Conservation (phyloP, 2,113 vertebrate species). For the Fregetta grallaria region DNA sequence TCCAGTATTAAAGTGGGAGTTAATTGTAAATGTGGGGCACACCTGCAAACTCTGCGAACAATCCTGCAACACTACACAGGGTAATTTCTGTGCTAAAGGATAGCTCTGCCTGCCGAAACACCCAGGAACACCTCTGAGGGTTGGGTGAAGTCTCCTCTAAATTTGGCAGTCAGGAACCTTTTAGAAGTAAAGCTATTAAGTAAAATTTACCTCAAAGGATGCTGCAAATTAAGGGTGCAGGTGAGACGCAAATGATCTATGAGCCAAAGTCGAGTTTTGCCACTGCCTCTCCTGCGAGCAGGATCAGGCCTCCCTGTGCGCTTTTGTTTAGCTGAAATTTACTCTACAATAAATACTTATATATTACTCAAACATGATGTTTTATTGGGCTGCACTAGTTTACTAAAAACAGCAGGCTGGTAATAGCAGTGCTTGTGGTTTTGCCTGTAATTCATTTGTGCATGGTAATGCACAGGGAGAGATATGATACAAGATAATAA, state of each 20-base stretch:
- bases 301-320: conserved; percentile 5
- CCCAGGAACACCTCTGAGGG: conserved; percentile 23
- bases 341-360: conserved; percentile 69
- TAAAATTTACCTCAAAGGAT: conserved; percentile 22
- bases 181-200: conserved; percentile 25
- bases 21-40: conserved; percentile 66
- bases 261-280: not conserved
- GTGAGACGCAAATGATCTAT: not conserved
- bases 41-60: conserved; percentile 72
- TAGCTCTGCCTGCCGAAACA: conserved; percentile 13
- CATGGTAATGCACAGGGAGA: conserved; percentile 61
- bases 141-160: not conserved
- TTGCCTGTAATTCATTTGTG: conserved; percentile 69
- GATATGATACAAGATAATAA: conserved; percentile 63
- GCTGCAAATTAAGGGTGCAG: conserved; percentile 28
- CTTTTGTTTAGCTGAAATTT: conserved; percentile 67
- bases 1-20: conserved; percentile 63
- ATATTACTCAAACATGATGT: conserved; percentile 62
- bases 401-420: conserved; percentile 70
- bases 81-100: conserved; percentile 4
- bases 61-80: conserved; percentile 38
- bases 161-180: not conserved
- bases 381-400: conserved; percentile 73
- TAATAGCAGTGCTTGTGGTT: conserved; percentile 68
- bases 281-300: not conserved